These are phyloP conservation scores for Anguilla pacifica DNA, from an alignment of 2,797 vertebrate species.

Conservation along the genomic window DNA sequence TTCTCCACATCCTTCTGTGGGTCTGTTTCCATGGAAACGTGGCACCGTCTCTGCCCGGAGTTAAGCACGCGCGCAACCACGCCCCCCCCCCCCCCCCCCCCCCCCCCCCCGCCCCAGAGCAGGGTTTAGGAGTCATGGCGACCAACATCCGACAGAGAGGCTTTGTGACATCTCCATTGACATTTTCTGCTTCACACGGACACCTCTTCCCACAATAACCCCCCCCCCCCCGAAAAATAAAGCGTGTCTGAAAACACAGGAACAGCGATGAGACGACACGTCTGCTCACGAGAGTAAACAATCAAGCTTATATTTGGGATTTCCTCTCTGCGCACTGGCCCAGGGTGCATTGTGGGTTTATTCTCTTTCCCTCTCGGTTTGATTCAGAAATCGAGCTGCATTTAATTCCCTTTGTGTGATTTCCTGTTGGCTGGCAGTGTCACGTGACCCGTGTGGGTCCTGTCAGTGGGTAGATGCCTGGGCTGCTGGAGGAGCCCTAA, in stretches of 20 bases:
- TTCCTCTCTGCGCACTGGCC: background rate
- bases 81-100: background rate
- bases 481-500: too few species aligned
- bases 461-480: background rate
- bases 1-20: background rate
- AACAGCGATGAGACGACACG: background rate
- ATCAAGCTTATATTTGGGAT: background rate
- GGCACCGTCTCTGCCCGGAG: background rate
- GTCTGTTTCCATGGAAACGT: constrained; percentile 10
- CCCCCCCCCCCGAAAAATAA: background rate
- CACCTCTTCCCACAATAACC: background rate
- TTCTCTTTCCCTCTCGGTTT: background rate
- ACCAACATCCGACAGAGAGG: background rate
- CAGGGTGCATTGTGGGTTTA: background rate
- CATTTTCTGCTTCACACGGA: background rate
- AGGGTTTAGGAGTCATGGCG: background rate
- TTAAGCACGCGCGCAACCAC: background rate
- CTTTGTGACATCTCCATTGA: background rate
- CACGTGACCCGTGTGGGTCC: background rate
- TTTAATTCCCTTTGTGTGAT: background rate
- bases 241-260: too few species aligned
- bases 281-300: background rate
- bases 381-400: background rate
- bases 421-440: background rate
- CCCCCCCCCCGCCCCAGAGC: background rate